These are phyloP conservation scores for Mechanitis messenoides DNA, from an alignment of 2,888 invertebrate genomes.

Conservation along the genomic window DNA sequence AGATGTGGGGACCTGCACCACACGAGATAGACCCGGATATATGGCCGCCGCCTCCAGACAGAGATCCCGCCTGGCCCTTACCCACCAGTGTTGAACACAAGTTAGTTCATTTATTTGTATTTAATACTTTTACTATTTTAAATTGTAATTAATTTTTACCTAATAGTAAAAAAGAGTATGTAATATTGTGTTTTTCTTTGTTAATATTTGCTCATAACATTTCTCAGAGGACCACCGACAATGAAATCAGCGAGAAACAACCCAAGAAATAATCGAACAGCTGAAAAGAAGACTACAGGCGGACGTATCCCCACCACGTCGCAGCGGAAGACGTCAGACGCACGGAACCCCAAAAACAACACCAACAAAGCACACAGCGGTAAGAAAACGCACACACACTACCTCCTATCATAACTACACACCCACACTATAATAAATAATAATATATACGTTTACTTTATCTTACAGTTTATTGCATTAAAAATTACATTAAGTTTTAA, in stretches of 20 bases:
- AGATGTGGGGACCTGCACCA: conserved; percentile 68
- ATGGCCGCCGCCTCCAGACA: conserved; percentile 81
- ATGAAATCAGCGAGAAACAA: conserved; percentile 65
- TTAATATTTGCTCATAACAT: background rate
- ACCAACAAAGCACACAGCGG: conserved; percentile 63
- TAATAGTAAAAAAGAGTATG: no score
- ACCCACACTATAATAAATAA: no score
- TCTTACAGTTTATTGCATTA: no score
- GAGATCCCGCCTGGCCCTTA: conserved; percentile 92
- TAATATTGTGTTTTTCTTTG: background rate
- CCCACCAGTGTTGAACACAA: conserved; percentile 87
- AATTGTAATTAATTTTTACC: background rate
- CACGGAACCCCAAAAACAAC: conserved; percentile 54
- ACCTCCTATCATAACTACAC: no score
- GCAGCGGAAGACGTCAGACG: conserved; percentile 59
- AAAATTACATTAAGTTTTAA: no score
- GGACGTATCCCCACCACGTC: conserved; percentile 58
- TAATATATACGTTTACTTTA: no score
- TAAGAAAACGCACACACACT: conserved; percentile 33
- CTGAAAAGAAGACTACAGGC: conserved; percentile 51
- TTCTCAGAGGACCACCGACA: conserved; percentile 54
- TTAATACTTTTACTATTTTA: background rate
- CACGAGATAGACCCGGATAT: conserved; percentile 84
- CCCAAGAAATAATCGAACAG: conserved; percentile 45
- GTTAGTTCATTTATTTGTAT: conserved; percentile 45